Percentiles rank a stretch among this genome's conserved stretches.
Conservation (phyloP, 2,888 invertebrate species). For the Brachyopa scutellaris region DNA sequence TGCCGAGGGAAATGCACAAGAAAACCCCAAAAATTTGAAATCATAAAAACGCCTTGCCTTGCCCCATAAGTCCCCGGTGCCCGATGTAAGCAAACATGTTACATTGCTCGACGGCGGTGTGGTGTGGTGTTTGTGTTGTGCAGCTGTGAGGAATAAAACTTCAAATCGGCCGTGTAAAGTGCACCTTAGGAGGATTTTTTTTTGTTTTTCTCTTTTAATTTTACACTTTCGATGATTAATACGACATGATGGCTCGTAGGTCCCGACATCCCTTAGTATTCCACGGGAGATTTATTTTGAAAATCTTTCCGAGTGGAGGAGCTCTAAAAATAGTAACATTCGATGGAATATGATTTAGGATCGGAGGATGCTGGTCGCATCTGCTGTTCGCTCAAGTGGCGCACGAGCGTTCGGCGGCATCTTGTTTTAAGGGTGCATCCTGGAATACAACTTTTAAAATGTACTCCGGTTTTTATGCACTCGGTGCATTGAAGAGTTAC, state of each 20-base stretch:
- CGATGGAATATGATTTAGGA: constrained; percentile 67
- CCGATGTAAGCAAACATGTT: constrained; percentile 18
- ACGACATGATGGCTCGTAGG: constrained; percentile 63
- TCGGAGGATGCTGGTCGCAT: constrained; percentile 64
- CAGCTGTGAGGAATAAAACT: constrained; percentile 80
- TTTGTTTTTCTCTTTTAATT: too few relatives aligned
- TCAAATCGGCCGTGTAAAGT: constrained; percentile 80
- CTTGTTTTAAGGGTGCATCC: constrained; percentile 45
- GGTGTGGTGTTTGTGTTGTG: constrained; percentile 44
- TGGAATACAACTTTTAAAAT: constrained; percentile 10
- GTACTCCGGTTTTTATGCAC: constrained; percentile 52
- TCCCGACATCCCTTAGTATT: constrained; percentile 47
- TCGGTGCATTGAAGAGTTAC: constrained; percentile 42
- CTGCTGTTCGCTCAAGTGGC: constrained; percentile 66
- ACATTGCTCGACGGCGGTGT: neutral
- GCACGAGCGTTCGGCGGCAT: constrained; percentile 24
- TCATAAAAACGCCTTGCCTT: constrained; percentile 53
- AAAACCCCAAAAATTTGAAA: constrained; percentile 43
- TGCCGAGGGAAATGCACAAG: constrained; percentile 62
- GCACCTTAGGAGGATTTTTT: constrained; percentile 74
- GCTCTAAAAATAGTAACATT: constrained; percentile 44
- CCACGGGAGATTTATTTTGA: constrained; percentile 65
- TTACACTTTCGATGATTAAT: constrained; percentile 73
- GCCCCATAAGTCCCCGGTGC: constrained; percentile 25
- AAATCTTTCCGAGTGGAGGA: constrained; percentile 19